Evolutionary conservation across 2,797 vertebrate genomes (phyloP).

Genomic region (Galago senegalensis): DNA sequence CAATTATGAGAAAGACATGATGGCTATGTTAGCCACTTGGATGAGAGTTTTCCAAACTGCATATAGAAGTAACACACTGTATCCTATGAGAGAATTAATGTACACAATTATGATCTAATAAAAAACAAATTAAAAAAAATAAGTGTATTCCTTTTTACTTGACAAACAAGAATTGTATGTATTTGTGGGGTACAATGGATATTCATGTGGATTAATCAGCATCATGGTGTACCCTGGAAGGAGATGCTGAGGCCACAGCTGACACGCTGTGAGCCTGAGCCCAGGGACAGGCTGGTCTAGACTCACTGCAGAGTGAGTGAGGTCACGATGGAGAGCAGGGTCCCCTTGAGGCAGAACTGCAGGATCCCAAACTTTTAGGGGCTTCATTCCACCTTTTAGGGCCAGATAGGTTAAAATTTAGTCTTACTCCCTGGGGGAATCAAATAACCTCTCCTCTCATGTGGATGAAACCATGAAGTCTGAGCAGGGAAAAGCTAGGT

Average conservation of each 20-base stretch:
- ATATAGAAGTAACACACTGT: no score
- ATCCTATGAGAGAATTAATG: no score
- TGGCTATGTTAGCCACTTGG: no score
- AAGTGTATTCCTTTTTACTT: background rate
- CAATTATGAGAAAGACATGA: no score
- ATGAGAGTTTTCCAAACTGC: no score
- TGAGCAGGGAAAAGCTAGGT: background rate
- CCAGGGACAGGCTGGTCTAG: background rate
- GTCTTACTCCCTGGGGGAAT: background rate
- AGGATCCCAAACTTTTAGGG: background rate
- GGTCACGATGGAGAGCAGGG: background rate
- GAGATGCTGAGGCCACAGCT: background rate
- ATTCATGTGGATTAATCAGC: background rate
- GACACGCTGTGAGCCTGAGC: background rate
- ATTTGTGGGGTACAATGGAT: background rate
- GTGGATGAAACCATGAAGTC: background rate
- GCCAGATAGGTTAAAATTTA: background rate
- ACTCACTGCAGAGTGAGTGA: background rate
- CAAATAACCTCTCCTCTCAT: background rate
- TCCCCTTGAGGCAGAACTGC: background rate
- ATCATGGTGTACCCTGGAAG: background rate
- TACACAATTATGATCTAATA: no score
- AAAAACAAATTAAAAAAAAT: background rate
- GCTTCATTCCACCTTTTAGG: background rate
- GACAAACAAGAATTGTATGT: background rate